Evolutionary conservation across 2,888 invertebrate genomes (phyloP).

Genomic region (Parnassius mnemosyne): DNA sequence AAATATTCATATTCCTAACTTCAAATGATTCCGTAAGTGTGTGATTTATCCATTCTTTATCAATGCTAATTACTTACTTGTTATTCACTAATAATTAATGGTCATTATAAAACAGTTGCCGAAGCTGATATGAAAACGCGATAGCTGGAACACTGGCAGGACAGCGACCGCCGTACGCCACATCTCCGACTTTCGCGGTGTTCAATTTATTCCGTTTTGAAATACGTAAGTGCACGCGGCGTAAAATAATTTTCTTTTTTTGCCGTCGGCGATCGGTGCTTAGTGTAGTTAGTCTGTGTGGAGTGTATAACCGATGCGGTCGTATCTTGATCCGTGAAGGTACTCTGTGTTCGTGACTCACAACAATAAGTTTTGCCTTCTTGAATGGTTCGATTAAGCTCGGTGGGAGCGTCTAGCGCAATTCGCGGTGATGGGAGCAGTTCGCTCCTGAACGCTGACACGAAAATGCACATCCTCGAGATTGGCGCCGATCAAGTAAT

Average conservation of each 20-base stretch:
- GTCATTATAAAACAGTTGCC: conserved; percentile 52
- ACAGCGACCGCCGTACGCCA: conserved; percentile 48
- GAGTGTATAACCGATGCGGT: conserved; percentile 58
- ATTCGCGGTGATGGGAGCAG: conserved; percentile 50
- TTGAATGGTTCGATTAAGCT: conserved; percentile 23
- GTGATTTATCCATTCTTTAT: conserved; percentile 18
- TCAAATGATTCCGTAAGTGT: not conserved
- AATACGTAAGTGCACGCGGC: conserved; percentile 73
- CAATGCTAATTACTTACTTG: conserved; percentile 34
- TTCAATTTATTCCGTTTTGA: conserved; percentile 75
- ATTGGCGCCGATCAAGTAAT: conserved; percentile 77
- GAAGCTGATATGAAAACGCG: conserved; percentile 68
- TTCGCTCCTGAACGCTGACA: conserved; percentile 43
- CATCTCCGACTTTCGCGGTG: conserved; percentile 68
- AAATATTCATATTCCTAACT: not conserved
- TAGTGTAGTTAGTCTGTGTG: conserved; percentile 55
- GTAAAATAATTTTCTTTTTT: conserved; percentile 77
- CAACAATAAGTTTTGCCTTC: conserved; percentile 21
- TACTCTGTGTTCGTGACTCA: conserved; percentile 30
- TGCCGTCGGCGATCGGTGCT: conserved; percentile 50
- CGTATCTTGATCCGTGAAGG: conserved; percentile 34
- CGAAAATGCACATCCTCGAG: conserved; percentile 75
- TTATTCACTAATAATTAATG: conserved; percentile 44
- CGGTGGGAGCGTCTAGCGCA: conserved; percentile 27
- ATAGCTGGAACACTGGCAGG: conserved; percentile 53